Evolutionary conservation across 2,113 vertebrate genomes (phyloP).

Genomic region (Phrynosoma platyrhinos): DNA sequence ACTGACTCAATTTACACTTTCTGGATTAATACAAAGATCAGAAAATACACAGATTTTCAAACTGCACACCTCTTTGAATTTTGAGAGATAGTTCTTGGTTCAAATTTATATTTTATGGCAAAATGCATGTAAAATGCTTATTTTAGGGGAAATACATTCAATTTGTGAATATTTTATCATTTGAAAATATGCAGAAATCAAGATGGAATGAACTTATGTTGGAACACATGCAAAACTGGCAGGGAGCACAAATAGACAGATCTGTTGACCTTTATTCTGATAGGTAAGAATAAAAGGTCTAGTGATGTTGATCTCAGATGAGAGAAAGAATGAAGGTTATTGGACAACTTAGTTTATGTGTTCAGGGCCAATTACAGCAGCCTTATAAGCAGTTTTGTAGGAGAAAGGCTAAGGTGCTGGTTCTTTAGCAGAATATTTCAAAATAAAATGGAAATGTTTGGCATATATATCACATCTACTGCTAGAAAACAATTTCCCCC

Average conservation of each 20-base stretch:
- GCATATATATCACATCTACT: constrained; percentile 17
- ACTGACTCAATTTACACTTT: neutral
- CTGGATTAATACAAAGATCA: neutral
- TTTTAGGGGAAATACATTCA: neutral
- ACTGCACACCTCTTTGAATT: neutral
- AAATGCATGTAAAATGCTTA: neutral
- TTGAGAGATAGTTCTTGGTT: neutral
- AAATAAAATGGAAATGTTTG: neutral
- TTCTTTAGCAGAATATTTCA: neutral
- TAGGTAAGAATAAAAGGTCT: neutral
- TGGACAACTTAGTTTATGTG: neutral
- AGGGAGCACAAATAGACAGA: neutral
- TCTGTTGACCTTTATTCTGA: neutral
- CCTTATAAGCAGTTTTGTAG: constrained; percentile 31
- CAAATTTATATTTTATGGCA: neutral
- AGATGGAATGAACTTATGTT: neutral
- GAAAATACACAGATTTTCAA: neutral
- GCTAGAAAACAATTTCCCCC: constrained; percentile 12
- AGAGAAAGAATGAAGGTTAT: neutral
- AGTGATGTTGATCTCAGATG: too few relatives aligned
- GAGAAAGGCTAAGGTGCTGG: neutral
- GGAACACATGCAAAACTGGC: neutral
- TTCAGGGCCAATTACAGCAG: neutral
- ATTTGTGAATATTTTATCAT: neutral
- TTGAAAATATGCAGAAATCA: neutral